Evolutionary conservation across 2,113 vertebrate species (phyloP), one percentile per base, ranked within the genome.

Genomic region (Dicerorhinus sumatrensis): DNA sequence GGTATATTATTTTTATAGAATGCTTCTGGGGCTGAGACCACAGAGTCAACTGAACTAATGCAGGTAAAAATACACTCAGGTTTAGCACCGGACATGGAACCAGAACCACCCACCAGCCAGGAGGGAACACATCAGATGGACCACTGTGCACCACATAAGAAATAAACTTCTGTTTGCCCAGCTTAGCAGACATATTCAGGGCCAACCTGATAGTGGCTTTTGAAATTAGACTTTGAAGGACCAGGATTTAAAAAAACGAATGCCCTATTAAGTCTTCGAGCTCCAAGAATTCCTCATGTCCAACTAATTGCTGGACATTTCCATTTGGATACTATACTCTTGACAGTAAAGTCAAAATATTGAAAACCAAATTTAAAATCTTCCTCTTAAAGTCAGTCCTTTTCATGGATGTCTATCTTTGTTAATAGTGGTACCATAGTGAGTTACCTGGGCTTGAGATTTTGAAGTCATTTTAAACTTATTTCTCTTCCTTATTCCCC

Each of bases 21-120:
- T 69, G n/a, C n/a, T 89, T 93, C 58, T 97, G 67, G 72, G 33
- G 48, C 56, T 89, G 94, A 94, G 91, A 84, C 7, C 46, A 96
- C 6, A 79, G 81, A 75, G 58, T 90, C 23, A 95, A 86, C 17
- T 56, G 39, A 89, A 95, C 8, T 56, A 89, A 81, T 42, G 36
- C 0, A 69, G 33, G 17, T 51, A 75, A 95, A 87, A 87, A 87
- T 79, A 90, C 8, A 81, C 16, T 83, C 23, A 20, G 73, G 27
- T 48, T 77, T 48, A 76, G 70, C 54, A 80, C 1, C 87, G 75
- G 8, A 72, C 33, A 87, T 46, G 48, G 42, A 70, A 20, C 27
- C 46, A 96, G 79, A 95, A n/a, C 33, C 69, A n/a, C 70, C n/a
- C 31, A 58, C 42, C 27, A 77, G 85, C n/a, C 63, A 95, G 39